Percentiles rank a stretch among this genome's conserved stretches.
These are phyloP conservation scores for Odobenus rosmarus DNA, from an alignment of 2,113 vertebrate genomes.

Conservation along the genomic window DNA sequence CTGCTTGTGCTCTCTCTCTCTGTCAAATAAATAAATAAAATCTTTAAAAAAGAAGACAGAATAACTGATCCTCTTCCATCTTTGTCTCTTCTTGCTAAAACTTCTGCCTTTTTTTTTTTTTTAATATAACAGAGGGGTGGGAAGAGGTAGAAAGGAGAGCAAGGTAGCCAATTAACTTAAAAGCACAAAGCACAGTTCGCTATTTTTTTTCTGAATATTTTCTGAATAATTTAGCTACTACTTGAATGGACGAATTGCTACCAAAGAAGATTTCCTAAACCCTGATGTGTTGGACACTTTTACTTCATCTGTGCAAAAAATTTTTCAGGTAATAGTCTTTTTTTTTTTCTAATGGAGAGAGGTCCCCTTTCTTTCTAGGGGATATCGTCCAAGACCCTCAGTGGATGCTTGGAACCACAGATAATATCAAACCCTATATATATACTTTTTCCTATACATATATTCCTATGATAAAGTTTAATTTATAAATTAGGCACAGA, in stretches of 20 bases:
- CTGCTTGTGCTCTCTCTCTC: background rate
- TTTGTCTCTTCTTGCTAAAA: background rate
- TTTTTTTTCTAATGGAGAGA: background rate
- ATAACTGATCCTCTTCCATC: background rate
- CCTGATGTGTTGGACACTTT: constrained; percentile 92
- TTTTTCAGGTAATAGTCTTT: constrained; percentile 88
- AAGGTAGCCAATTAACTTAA: background rate
- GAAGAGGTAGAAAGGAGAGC: background rate
- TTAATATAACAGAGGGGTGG: background rate
- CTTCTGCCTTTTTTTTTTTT: background rate
- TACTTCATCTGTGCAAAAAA: constrained; percentile 82
- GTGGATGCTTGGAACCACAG: background rate
- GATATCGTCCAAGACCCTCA: background rate
- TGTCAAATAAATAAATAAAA: background rate
- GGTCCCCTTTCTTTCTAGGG: background rate
- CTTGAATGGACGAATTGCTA: constrained; percentile 91
- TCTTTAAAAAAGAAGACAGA: background rate
- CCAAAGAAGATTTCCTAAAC: constrained; percentile 92
- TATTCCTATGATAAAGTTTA: background rate
- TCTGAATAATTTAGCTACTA: constrained; percentile 91
- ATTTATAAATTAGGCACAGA: background rate
- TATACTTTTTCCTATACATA: background rate
- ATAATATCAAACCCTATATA: background rate
- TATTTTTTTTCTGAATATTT: background rate
- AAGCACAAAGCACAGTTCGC: background rate